Evolutionary conservation across 2,888 invertebrate genomes (phyloP).

Genomic region (Cosmorhoe ocellata): DNA sequence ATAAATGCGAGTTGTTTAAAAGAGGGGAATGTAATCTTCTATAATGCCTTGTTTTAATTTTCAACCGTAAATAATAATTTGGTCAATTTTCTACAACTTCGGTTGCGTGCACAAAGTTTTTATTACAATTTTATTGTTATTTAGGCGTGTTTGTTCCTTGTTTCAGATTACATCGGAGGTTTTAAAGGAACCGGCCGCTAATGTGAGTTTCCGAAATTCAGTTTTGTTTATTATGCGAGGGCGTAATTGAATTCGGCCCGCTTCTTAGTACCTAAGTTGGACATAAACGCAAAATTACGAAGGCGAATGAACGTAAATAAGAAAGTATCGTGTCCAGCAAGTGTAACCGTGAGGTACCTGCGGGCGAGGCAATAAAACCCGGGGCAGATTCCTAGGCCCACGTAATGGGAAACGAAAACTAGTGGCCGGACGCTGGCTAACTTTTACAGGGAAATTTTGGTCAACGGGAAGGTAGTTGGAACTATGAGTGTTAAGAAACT

Average conservation of each 20-base stretch:
- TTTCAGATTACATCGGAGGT: constrained; percentile 80
- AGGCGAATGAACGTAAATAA: constrained; percentile 51
- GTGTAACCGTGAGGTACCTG: constrained; percentile 38
- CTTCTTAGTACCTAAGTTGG: constrained; percentile 36
- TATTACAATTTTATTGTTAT: constrained; percentile 83
- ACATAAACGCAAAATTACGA: constrained; percentile 37
- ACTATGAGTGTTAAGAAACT: constrained; percentile 79
- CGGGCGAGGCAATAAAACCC: constrained; percentile 50
- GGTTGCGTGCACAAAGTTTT: constrained; percentile 81
- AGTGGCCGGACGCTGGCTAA: constrained; percentile 46
- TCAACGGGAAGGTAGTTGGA: constrained; percentile 61
- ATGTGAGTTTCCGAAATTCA: constrained; percentile 78
- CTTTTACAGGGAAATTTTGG: constrained; percentile 69
- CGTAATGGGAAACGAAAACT: constrained; percentile 62
- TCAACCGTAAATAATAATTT: constrained; percentile 80
- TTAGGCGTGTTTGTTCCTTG: constrained; percentile 82
- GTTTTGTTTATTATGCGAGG: constrained; percentile 67
- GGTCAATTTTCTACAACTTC: constrained; percentile 80
- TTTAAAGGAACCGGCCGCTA: constrained; percentile 78
- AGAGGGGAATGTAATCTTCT: constrained; percentile 72
- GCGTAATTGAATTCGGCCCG: constrained; percentile 64
- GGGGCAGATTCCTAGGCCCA: constrained; percentile 51
- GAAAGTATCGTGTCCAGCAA: constrained; percentile 58
- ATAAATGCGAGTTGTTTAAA: constrained; percentile 56
- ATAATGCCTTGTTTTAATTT: constrained; percentile 78